Base-by-base conservation (phyloP, 2,797 vertebrate species). In the Decapterus maruadsi region DNA sequence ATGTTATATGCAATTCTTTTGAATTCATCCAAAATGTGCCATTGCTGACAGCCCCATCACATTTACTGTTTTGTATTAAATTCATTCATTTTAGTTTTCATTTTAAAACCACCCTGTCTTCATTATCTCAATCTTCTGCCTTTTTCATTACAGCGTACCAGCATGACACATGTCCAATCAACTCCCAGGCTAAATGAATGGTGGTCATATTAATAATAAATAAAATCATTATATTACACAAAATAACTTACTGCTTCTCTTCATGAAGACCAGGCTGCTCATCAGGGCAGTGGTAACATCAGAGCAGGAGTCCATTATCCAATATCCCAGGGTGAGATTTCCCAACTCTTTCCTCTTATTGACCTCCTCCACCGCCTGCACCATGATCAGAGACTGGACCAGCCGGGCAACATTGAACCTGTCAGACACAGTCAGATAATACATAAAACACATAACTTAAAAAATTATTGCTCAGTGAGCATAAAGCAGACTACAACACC, bases 331-430 rank as follows among this genome's bases (percentile, higher is more conserved):
- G 38, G 78, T 89, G 3, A 97, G 77, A 81, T 93, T 94, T 57
- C 92, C 65, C 65, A 97, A 68, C n/a, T 95, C 76, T 0, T 93
- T 87, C 2, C 93, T 96, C 72, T 92, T 94, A 84, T 97, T 96
- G 85, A 96, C 92, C 2, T 22, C 89, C 82, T 96, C 95, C 40
- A 96, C 95, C 34, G 94, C 95, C 0, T 96, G 91, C 79, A 95
- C 94, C 96, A 96, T 96, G 29, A 95, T 94, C 75, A 97, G 91
- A 19, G 94, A 92, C 87, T 96, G 95, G 77, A 93, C 91, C 84
- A 97, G 94, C 29, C 51, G 60, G 36, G 51, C 34, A 0, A 4
- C 0, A 6, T 40, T 78, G 7, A 75, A 78, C 77, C 82, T 84
- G 63, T 38, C 45, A 0, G 20, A 56, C 5, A 9, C n/a, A 68